Percentiles rank a stretch among this genome's conserved stretches.
Evolutionary conservation across 2,113 vertebrate genomes (phyloP).

Genomic region (Lates calcarifer): DNA sequence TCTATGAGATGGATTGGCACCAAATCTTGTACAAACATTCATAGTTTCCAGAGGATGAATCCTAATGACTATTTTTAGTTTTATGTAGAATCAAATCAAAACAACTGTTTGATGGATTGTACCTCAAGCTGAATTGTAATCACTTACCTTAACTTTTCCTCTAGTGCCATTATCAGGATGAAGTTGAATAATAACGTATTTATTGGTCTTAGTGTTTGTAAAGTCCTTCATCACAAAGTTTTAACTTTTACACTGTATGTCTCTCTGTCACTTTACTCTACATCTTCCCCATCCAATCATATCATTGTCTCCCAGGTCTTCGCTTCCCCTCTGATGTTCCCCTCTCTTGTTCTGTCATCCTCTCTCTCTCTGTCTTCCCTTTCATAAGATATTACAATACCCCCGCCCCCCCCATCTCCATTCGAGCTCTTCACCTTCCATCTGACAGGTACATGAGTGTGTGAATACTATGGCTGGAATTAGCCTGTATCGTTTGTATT

Average conservation of each 20-base stretch:
- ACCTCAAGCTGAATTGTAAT: no score
- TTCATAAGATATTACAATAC: no score
- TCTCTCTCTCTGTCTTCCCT: not conserved
- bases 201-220: not conserved
- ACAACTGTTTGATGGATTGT: no score
- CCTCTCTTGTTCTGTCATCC: not conserved
- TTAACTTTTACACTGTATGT: not conserved
- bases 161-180: no score
- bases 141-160: no score
- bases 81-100: no score
- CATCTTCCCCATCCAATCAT: conserved; percentile 5
- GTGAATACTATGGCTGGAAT: conserved; percentile 10
- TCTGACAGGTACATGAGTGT: conserved; percentile 42
- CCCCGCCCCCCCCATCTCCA: not conserved
- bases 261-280: not conserved
- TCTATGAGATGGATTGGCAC: no score
- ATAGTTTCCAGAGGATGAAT: not conserved
- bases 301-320: not conserved
- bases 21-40: no score
- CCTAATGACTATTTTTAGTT: no score
- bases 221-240: not conserved
- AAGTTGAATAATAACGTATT: no score
- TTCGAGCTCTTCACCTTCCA: not conserved
- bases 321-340: not conserved
- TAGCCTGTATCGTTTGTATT: conserved; percentile 24